Evolutionary conservation across 2,888 invertebrate species (phyloP).

Genomic region (Rambutsinella grinnellia): DNA sequence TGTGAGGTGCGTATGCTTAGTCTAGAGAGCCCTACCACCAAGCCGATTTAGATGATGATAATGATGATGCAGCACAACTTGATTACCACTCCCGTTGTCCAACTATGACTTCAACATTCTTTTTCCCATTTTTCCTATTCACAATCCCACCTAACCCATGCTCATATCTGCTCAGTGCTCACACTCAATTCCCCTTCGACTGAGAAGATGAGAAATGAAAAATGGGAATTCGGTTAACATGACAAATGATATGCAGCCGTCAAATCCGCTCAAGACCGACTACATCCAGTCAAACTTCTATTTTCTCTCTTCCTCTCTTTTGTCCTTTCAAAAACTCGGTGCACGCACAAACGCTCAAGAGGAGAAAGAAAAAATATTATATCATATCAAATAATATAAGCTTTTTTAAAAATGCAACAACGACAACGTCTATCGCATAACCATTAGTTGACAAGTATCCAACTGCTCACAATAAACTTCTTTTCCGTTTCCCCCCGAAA

Average conservation of each 20-base stretch:
- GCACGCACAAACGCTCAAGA: too few species aligned
- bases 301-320: background rate
- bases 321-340: background rate
- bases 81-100: conserved; percentile 42
- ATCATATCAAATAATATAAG: too few species aligned
- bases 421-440: too few species aligned
- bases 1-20: too few species aligned
- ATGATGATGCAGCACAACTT: conserved; percentile 58
- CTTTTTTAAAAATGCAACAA: too few species aligned
- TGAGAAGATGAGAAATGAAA: conserved; percentile 57
- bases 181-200: conserved; percentile 41
- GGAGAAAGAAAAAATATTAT: too few species aligned
- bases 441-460: too few species aligned
- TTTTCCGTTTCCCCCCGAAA: too few species aligned
- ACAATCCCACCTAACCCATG: conserved; percentile 41
- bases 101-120: conserved; percentile 33
- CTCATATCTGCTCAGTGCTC: too few species aligned
- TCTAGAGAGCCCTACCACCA: conserved; percentile 46
- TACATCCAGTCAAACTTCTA: conserved; percentile 23
- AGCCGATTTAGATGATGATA: too few species aligned
- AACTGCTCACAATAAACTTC: too few species aligned
- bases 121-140: conserved; percentile 30
- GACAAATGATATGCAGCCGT: conserved; percentile 65
- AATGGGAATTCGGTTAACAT: conserved; percentile 65
- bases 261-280: conserved; percentile 53